Conservation (phyloP, 2,888 invertebrate genomes). For the Drosophila rellima region DNA sequence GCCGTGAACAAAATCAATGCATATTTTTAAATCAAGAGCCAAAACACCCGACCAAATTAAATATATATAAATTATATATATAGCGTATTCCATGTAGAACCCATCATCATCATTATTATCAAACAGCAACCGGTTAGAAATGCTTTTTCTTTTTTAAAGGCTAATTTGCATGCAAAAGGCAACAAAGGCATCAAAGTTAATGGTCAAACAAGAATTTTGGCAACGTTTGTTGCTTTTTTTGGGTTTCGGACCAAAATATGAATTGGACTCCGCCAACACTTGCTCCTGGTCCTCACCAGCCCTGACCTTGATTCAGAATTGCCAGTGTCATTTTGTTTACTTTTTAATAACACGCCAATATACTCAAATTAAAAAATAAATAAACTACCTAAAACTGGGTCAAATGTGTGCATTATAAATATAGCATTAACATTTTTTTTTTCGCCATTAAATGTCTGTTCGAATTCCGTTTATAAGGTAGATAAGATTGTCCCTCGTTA, state of each 20-base stretch:
- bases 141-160: slow-evolving; percentile 30
- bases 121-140: slow-evolving; percentile 56
- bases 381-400: slow-evolving; percentile 46
- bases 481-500: slow-evolving; percentile 43
- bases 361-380: slow-evolving; percentile 34
- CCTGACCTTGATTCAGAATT: slow-evolving; percentile 40
- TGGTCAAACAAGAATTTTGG: slow-evolving; percentile 42
- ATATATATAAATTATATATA: slow-evolving; percentile 7
- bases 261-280: slow-evolving; percentile 43
- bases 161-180: slow-evolving; percentile 68
- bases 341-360: slow-evolving; percentile 24
- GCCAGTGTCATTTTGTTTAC: slow-evolving; percentile 39
- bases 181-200: slow-evolving; percentile 44
- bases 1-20: not conserved
- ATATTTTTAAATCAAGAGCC: slow-evolving; percentile 32
- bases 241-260: slow-evolving; percentile 9
- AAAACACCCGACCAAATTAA: not conserved
- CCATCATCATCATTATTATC: slow-evolving; percentile 31
- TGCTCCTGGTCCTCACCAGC: not conserved
- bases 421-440: slow-evolving; percentile 24
- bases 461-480: slow-evolving; percentile 1
- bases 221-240: slow-evolving; percentile 6
- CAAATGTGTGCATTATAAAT: slow-evolving; percentile 38
- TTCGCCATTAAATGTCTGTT: slow-evolving; percentile 18
- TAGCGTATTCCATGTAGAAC: slow-evolving; percentile 39